These are phyloP conservation scores for Anthonomus grandis DNA, from an alignment of 1,140 invertebrate genomes.

Conservation along the genomic window DNA sequence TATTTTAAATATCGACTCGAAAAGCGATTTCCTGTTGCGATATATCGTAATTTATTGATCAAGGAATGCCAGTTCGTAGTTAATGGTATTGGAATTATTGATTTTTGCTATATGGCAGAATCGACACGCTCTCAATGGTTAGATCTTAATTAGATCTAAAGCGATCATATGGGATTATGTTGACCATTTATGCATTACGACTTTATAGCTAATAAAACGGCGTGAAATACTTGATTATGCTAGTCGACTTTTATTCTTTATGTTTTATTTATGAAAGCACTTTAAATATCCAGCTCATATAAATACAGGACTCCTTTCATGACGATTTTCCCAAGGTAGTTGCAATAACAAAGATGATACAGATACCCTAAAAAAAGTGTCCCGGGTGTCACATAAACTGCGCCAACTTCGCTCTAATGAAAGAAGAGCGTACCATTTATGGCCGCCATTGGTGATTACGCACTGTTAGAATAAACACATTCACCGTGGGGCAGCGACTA, in stretches of 20 bases:
- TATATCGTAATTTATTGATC: slow-evolving; percentile 23
- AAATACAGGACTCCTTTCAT: no score
- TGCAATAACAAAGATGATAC: slow-evolving; percentile 13
- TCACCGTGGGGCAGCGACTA: slow-evolving; percentile 10
- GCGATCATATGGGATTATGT: slow-evolving; percentile 18
- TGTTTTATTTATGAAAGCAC: no score
- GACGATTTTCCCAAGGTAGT: slow-evolving; percentile 2
- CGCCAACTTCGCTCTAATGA: slow-evolving; percentile 11
- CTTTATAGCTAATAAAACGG: no score
- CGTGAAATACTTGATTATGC: no score
- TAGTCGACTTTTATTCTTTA: no score
- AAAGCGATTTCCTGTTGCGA: slow-evolving; percentile 27
- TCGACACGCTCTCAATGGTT: slow-evolving; percentile 21
- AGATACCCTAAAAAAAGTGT: slow-evolving; percentile 22
- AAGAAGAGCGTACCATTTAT: slow-evolving; percentile 9
- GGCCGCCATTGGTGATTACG: slow-evolving; percentile 11
- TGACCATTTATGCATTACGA: no score
- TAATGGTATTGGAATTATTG: slow-evolving; percentile 26
- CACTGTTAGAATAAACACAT: slow-evolving; percentile 22
- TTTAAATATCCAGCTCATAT: no score
- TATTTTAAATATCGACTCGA: slow-evolving; percentile 17
- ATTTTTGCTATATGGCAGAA: slow-evolving; percentile 21
- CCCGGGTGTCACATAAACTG: slow-evolving; percentile 8
- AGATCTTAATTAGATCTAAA: slow-evolving; percentile 26
- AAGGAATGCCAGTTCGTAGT: slow-evolving; percentile 23